Evolutionary conservation across 2,797 vertebrate genomes (phyloP).

Genomic region (Urocyon cinereoargenteus): DNA sequence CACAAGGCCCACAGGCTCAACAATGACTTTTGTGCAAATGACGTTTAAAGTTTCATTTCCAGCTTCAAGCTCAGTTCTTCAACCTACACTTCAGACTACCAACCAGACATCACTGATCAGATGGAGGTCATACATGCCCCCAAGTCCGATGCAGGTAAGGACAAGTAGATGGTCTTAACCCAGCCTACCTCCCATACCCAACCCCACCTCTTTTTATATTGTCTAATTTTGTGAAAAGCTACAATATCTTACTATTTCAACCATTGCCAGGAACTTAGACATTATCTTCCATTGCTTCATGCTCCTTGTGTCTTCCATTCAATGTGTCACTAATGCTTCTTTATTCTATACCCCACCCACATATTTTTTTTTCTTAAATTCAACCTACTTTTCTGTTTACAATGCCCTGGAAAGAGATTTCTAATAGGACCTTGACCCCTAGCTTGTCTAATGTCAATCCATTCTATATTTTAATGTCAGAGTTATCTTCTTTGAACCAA

Average conservation of each 20-base stretch:
- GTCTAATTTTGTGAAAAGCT: not conserved
- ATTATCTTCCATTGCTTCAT: not conserved
- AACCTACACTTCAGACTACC: not conserved
- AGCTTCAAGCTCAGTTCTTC: not conserved
- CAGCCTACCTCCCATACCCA: accelerated
- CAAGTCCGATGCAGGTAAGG: not conserved
- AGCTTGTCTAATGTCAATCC: not conserved
- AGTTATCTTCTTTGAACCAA: not conserved
- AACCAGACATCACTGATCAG: not conserved
- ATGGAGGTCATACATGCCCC: accelerated
- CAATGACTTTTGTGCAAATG: not conserved
- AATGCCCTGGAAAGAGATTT: not conserved
- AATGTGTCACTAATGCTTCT: not conserved
- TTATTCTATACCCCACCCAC: not conserved
- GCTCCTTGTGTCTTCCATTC: not conserved
- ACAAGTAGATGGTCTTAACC: not conserved
- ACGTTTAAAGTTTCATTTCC: not conserved
- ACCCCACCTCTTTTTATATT: not conserved
- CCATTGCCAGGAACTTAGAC: not conserved
- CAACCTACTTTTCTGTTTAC: not conserved
- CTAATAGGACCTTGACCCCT: not conserved
- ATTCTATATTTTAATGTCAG: not conserved
- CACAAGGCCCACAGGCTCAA: not conserved
- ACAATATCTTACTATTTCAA: not conserved
- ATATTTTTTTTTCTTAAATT: not conserved